phyloP scores from a whole-genome alignment of 2,797 vertebrate species.

The Lutjanus campechanus region DNA sequence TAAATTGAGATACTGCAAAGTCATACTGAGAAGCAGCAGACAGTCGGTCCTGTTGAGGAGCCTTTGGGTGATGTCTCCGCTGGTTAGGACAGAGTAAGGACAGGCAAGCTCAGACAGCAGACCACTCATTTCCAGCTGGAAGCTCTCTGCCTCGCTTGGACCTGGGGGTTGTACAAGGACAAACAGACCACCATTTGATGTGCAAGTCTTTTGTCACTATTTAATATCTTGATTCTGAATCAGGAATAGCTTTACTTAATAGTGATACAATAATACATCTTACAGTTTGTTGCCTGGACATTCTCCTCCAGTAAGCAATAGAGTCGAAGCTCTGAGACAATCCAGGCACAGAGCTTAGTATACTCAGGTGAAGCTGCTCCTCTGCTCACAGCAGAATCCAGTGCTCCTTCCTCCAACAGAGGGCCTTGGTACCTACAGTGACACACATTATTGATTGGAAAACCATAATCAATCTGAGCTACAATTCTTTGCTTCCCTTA shows the following conservation, averaged over 20 bases:
- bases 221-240: not conserved
- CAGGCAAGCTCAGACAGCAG: conserved; percentile 94
- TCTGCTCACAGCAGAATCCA: conserved; percentile 86
- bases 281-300: conserved; percentile 97
- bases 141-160: conserved; percentile 94
- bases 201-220: not conserved
- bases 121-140: conserved; percentile 97
- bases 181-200: not conserved
- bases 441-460: not conserved
- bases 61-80: conserved; percentile 93
- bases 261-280: conserved; percentile 74
- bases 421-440: conserved; percentile 94
- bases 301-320: conserved; percentile 96
- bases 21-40: conserved; percentile 94
- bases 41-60: conserved; percentile 93
- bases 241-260: not conserved
- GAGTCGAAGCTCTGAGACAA: conserved; percentile 92
- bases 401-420: conserved; percentile 92
- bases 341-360: conserved; percentile 97
- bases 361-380: conserved; percentile 95
- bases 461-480: not conserved
- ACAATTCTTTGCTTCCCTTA: not conserved
- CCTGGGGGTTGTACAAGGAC: conserved; percentile 73
- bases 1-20: not conserved
- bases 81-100: conserved; percentile 91